Conservation (phyloP, 1,140 invertebrate genomes). For the Drosophila sucinea region DNA sequence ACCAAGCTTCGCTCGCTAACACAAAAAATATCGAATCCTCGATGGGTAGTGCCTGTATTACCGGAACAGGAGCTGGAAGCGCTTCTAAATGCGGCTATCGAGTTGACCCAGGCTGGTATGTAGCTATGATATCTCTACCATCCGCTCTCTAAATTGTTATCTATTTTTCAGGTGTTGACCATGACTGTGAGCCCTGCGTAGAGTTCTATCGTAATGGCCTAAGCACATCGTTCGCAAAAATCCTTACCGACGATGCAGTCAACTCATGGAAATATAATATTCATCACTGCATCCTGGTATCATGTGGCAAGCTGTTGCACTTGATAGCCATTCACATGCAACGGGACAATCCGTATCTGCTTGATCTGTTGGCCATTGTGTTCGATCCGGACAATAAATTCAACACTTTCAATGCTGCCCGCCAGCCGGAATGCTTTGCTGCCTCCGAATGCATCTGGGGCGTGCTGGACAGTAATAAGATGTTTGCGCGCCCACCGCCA, state of each 20-base stretch:
- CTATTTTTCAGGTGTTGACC: conserved; percentile 89
- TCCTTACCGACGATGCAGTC: conserved; percentile 98
- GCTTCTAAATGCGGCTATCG: conserved; percentile 94
- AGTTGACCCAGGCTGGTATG: conserved; percentile 91
- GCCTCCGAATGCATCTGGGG: conserved; percentile 84
- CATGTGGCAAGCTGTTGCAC: conserved; percentile 96
- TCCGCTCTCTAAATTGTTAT: neutral
- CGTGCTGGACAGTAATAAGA: conserved; percentile 80
- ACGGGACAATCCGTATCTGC: conserved; percentile 96
- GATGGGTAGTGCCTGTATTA: conserved; percentile 98
- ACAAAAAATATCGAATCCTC: conserved; percentile 96
- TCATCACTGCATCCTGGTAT: conserved; percentile 96
- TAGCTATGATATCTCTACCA: neutral
- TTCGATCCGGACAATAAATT: conserved; percentile 98
- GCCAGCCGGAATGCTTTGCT: conserved; percentile 90
- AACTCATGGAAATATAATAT: conserved; percentile 99
- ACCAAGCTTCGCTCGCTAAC: conserved; percentile 93
- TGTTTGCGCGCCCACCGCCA: conserved; percentile 91
- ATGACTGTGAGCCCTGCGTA: conserved; percentile 95
- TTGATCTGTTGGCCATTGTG: conserved; percentile 96
- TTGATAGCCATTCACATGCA: conserved; percentile 95
- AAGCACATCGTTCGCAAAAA: conserved; percentile 97
- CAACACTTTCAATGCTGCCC: conserved; percentile 95
- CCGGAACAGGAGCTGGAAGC: conserved; percentile 98
- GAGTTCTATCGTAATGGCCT: conserved; percentile 97